Base-by-base conservation (phyloP, 1,140 invertebrate species). In the Magallana angulata region DNA sequence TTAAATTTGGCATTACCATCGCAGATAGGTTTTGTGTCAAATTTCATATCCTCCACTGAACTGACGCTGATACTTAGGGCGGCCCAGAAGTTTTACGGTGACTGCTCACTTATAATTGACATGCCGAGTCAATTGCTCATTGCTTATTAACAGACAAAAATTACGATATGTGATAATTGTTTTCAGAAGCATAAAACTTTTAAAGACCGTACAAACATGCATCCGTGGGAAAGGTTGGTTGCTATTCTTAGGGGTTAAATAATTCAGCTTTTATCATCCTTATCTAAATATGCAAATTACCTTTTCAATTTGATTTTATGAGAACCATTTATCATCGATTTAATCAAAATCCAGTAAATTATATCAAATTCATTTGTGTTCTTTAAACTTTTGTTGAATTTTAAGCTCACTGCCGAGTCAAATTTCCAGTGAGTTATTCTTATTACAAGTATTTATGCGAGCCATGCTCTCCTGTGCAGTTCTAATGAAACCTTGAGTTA, bases 1-100 rank as follows among this genome's bases (percentile, higher is more conserved):
- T 76, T 76, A 76, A 76, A 76, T 76, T 76, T 30, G 24, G 68
- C 68, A 76, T 76, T 76, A 76, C 18, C 18, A 76, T 76, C 12
- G 24, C 68, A 76, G 36, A 48, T 48, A 48, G 68, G 24, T 76
- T 24, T 30, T 76, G 68, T 76, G 68, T 76, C 68, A 76, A 18
- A 76, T 76, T 76, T 76, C 68, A 11, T 76, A 76, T 76, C 68
- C 68, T 30, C 30, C 7, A 12, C 24, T 16, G 36, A 76, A 30
- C 68, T 76, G 68, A 76, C 68, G 14, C 18, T 30, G 24, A 30
- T 8, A n/a, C 24, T 12, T 8, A 48, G 36, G 5, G 36, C 36
- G 36, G 36, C 36, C 36, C 36, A 48, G 36, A 48, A 48, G 36
- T 48, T 71, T 12, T 30, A 76, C 68, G 36, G 36, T 76, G 68